Evolutionary conservation across 2,888 invertebrate species (phyloP).

Genomic region (Anarsia innoxiella): DNA sequence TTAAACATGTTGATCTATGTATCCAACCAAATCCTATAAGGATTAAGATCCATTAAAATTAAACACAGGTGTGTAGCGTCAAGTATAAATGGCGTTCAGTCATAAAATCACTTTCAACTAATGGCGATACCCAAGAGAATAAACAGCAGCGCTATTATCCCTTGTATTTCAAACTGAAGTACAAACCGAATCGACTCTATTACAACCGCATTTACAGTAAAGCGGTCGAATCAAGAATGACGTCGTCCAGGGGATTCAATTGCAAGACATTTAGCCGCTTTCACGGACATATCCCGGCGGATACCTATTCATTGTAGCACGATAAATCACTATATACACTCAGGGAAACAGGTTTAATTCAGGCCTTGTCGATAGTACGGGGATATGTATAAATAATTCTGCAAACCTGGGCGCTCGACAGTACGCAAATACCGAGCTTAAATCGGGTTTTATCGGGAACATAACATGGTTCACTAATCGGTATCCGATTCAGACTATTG

Average conservation of each 20-base stretch:
- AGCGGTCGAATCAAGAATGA: neutral
- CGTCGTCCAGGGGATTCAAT: slow-evolving; percentile 34
- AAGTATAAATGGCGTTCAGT: too few relatives aligned
- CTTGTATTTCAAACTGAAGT: neutral
- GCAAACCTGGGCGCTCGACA: slow-evolving; percentile 6
- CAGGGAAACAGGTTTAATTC: slow-evolving; percentile 38
- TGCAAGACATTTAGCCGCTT: slow-evolving; percentile 38
- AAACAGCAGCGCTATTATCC: too few relatives aligned
- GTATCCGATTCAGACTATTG: too few relatives aligned
- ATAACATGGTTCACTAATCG: neutral
- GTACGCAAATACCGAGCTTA: slow-evolving; percentile 8
- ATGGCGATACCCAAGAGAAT: too few relatives aligned
- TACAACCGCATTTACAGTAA: neutral
- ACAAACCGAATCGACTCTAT: neutral
- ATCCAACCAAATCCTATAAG: too few relatives aligned
- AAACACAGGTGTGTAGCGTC: too few relatives aligned
- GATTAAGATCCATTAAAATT: too few relatives aligned
- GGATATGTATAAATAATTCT: slow-evolving; percentile 21
- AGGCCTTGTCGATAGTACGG: slow-evolving; percentile 22
- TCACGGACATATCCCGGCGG: slow-evolving; percentile 35
- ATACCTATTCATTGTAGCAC: slow-evolving; percentile 43
- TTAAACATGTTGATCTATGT: too few relatives aligned
- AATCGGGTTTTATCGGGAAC: slow-evolving; percentile 7
- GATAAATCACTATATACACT: slow-evolving; percentile 43
- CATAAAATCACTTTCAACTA: too few relatives aligned